Evolutionary conservation across 2,888 invertebrate genomes (phyloP).

Genomic region (Drosophila fungiperda): DNA sequence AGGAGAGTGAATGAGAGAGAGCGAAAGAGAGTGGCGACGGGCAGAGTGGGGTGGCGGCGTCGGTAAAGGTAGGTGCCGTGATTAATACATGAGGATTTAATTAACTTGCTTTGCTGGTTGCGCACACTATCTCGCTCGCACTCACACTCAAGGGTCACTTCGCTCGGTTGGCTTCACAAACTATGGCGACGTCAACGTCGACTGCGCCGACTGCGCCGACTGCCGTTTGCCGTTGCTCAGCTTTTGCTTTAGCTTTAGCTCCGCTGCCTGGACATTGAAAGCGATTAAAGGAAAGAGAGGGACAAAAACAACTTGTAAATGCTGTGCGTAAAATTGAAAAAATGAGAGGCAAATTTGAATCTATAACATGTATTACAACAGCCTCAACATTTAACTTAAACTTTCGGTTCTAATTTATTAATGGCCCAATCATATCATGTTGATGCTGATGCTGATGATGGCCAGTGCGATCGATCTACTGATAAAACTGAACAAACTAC

Average conservation of each 20-base stretch:
- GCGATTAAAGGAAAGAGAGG: neutral
- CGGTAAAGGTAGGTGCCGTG: slow-evolving; percentile 73
- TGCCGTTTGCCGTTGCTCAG: neutral
- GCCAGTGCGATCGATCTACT: neutral
- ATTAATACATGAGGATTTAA: slow-evolving; percentile 83
- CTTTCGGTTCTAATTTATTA: neutral
- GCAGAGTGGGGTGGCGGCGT: neutral
- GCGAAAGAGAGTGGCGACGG: neutral
- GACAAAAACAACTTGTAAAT: slow-evolving; percentile 54
- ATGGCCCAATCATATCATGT: neutral
- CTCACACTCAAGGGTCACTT: slow-evolving; percentile 30
- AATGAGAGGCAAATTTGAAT: slow-evolving; percentile 30
- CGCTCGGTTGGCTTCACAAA: slow-evolving; percentile 36
- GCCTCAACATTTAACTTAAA: slow-evolving; percentile 6
- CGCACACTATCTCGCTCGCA: slow-evolving; percentile 60
- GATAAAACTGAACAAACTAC: neutral
- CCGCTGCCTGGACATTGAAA: slow-evolving; percentile 17
- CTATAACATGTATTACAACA: slow-evolving; percentile 20
- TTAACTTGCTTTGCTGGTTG: slow-evolving; percentile 76
- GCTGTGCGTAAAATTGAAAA: slow-evolving; percentile 50
- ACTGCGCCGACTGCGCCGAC: slow-evolving; percentile 26
- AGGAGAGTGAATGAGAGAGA: neutral
- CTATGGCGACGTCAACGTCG: slow-evolving; percentile 52
- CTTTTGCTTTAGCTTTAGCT: slow-evolving; percentile 4
- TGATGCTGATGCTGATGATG: neutral